Percentiles rank a stretch among this genome's conserved stretches.
phyloP scores from a whole-genome alignment of 2,113 vertebrate genomes.

The Paramormyrops kingsleyae region DNA sequence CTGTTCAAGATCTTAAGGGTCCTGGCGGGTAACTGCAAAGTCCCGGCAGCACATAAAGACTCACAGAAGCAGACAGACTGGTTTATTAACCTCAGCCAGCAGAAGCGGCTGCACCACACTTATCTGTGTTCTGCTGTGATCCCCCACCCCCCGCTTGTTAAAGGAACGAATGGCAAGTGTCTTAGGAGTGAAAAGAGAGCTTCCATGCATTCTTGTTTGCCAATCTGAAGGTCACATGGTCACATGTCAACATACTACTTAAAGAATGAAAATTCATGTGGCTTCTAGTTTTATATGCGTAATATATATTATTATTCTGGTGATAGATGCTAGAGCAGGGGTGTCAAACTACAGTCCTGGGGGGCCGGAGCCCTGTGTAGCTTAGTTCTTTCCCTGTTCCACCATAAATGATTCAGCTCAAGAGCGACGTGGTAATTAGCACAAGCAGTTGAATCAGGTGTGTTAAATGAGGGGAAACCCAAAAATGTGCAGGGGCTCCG shows the following conservation, averaged over 20 bases:
- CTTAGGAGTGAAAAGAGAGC: neutral
- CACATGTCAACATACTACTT: neutral
- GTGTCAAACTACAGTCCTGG: too few relatives aligned
- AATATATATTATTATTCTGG: neutral
- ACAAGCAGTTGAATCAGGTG: too few relatives aligned
- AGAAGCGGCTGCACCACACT: neutral
- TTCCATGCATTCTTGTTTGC: neutral
- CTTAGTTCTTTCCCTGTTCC: too few relatives aligned
- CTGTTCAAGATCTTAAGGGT: slow-evolving; percentile 12
- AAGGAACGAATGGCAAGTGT: neutral
- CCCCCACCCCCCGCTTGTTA: neutral
- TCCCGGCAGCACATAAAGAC: neutral
- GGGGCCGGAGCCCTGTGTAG: too few relatives aligned
- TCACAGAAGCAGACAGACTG: neutral
- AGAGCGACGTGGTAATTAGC: too few relatives aligned
- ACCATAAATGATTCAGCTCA: too few relatives aligned
- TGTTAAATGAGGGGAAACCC: too few relatives aligned
- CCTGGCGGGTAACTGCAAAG: neutral
- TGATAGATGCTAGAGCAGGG: neutral
- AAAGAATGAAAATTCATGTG: neutral
- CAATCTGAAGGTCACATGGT: neutral
- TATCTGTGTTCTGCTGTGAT: neutral
- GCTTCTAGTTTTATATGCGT: neutral
- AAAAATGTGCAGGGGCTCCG: too few relatives aligned
- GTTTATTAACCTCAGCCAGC: slow-evolving; percentile 4